phyloP scores from a whole-genome alignment of 2,113 vertebrate species.

The Cynopterus brachyotis region DNA sequence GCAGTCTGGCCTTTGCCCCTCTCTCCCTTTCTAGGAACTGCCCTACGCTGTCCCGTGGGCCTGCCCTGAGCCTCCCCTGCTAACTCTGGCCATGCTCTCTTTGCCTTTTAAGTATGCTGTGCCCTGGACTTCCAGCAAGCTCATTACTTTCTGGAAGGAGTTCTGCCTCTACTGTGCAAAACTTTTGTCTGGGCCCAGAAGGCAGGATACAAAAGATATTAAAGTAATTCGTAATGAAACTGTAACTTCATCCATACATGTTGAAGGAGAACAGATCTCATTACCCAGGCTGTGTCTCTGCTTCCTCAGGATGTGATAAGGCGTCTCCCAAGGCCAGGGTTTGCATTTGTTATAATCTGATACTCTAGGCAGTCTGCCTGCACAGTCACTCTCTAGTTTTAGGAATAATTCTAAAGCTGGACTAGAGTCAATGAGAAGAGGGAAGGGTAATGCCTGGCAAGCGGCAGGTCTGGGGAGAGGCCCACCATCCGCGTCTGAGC shows the following conservation, averaged over 20 bases:
- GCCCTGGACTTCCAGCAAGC: not conserved
- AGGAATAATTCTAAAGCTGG: not conserved
- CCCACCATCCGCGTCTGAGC: not conserved
- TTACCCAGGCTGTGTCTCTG: not conserved
- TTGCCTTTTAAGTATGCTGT: not conserved
- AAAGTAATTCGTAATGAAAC: not conserved
- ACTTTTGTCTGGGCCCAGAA: not conserved
- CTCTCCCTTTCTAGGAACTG: not conserved
- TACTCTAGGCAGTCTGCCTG: not conserved
- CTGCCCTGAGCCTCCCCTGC: not conserved
- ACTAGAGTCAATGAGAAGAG: not conserved
- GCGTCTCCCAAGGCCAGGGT: not conserved
- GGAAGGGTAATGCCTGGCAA: not conserved
- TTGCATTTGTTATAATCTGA: not conserved
- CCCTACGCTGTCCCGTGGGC: accelerated
- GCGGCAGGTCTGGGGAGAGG: not conserved
- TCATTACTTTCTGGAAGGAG: not conserved
- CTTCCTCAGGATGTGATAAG: not conserved
- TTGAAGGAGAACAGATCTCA: not conserved
- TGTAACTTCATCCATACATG: not conserved
- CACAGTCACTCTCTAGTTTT: not conserved
- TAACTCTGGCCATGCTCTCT: not conserved
- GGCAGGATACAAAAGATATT: not conserved
- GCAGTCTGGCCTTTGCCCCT: not conserved
- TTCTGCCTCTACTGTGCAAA: not conserved